Conservation (phyloP, 2,113 vertebrate species). For the Syrrhaptes paradoxus region DNA sequence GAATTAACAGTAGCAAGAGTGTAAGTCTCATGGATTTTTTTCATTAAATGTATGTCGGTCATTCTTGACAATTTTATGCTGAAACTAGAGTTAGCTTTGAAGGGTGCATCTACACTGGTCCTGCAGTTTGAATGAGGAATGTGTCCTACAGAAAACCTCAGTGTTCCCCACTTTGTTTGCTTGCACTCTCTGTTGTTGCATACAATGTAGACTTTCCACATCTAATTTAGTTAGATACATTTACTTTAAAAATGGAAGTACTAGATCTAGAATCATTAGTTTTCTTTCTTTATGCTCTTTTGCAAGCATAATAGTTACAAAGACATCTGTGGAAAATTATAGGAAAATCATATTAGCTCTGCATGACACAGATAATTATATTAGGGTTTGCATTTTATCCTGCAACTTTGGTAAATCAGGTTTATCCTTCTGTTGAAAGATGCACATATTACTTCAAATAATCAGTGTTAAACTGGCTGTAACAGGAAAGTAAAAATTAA, state of each 20-base stretch:
- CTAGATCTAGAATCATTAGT: neutral
- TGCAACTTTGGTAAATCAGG: neutral
- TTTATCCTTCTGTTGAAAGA: slow-evolving; percentile 10
- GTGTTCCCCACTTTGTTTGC: neutral
- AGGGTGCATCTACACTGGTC: neutral
- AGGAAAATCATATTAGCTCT: slow-evolving; percentile 17
- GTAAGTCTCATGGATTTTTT: neutral
- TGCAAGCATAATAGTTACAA: neutral
- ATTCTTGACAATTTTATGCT: neutral
- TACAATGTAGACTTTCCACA: neutral
- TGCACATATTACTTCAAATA: neutral
- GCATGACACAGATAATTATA: neutral
- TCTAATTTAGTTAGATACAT: neutral
- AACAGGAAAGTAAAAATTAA: neutral
- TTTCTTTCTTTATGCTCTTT: neutral
- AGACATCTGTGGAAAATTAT: neutral
- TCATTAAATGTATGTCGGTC: neutral
- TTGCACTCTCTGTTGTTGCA: neutral
- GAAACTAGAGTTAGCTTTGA: neutral
- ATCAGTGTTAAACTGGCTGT: neutral
- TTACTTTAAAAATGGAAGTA: neutral
- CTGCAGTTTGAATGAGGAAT: neutral
- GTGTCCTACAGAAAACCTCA: neutral
- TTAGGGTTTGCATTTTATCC: neutral
- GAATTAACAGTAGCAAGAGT: neutral